Base-by-base conservation (phyloP, 2,113 vertebrate species). In the Paratilapia polleni region DNA sequence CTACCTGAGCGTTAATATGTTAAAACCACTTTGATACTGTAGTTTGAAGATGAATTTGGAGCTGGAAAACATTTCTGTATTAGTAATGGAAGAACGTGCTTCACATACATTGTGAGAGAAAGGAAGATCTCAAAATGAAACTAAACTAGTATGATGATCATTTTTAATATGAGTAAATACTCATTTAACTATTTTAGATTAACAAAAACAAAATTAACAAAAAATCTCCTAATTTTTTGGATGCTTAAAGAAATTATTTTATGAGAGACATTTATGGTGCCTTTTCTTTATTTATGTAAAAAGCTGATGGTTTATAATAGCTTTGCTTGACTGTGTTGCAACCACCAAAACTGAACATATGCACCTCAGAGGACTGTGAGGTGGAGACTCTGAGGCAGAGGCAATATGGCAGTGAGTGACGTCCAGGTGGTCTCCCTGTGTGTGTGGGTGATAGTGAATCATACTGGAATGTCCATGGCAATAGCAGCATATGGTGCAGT, bases 401-500 rank as follows among this genome's bases (percentile, higher is more conserved):
- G n/a, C n/a, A n/a, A n/a, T n/a, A n/a, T 43, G 43, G 1, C 19
- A 9, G 31, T 22, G 38, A 31, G 20, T 59, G 43, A 11, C 49
- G 38, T 38, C 36, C 61, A 80, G 81, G 91, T 81, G 89, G 77
- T 81, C 82, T 79, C 79, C 78, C 84, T 92, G 78, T 87, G 77
- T 17, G 10, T 79, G 68, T 52, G 41, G 73, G 76, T 49, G 60
- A 73, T 57, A 17, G 75, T 89, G 83, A 88, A 56, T 78, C 80
- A 85, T 63, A 19, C 82, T 68, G 86, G 77, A 84, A 75, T 84
- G 84, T 80, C 89, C 87, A 76, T 43, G 93, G 94, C 94, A 20
- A 93, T 75, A 90, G 90, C 74, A 95, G 93, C 97, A 97, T 96
- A 97, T 97, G 97, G 97, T 85, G 87, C 82, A 86, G 90, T 81